A percentile compares a stretch with the other conserved stretches of the same genome.
Evolutionary conservation across 2,888 invertebrate genomes (phyloP).

Genomic region (Polia nebulosa): DNA sequence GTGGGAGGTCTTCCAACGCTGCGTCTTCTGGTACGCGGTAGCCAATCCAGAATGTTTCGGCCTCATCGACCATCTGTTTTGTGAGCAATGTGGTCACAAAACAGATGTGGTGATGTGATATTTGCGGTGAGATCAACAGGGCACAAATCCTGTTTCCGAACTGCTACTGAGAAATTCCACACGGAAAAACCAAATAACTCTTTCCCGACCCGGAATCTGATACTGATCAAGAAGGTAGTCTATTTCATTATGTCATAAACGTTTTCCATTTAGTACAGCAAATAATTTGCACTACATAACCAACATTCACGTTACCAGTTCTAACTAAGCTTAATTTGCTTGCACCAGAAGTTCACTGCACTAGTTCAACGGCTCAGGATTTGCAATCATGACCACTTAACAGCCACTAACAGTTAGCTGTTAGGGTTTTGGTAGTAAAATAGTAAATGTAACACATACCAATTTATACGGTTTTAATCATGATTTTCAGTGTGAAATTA

Average conservation of each 20-base stretch:
- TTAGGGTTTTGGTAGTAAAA: conserved; percentile 14
- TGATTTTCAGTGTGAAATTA: background rate
- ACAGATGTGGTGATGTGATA: no score
- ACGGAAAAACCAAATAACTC: background rate
- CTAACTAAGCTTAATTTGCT: conserved; percentile 46
- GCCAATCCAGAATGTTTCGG: no score
- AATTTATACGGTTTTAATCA: background rate
- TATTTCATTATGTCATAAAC: background rate
- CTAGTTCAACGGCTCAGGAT: conserved; percentile 41
- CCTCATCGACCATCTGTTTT: no score
- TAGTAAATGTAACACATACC: background rate
- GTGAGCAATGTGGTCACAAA: no score
- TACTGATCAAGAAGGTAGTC: background rate
- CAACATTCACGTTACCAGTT: conserved; percentile 2
- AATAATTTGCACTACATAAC: background rate
- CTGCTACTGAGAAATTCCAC: background rate
- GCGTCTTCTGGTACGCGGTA: no score
- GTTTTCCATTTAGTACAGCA: background rate
- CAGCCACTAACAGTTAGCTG: conserved; percentile 21
- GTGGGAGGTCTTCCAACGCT: no score
- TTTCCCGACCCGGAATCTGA: background rate
- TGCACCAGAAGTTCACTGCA: conserved; percentile 23
- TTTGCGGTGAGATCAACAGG: no score
- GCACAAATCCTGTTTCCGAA: background rate
- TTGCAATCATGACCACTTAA: conserved; percentile 53